Base-by-base conservation (phyloP, 2,113 vertebrate genomes). In the Zapus hudsonius region DNA sequence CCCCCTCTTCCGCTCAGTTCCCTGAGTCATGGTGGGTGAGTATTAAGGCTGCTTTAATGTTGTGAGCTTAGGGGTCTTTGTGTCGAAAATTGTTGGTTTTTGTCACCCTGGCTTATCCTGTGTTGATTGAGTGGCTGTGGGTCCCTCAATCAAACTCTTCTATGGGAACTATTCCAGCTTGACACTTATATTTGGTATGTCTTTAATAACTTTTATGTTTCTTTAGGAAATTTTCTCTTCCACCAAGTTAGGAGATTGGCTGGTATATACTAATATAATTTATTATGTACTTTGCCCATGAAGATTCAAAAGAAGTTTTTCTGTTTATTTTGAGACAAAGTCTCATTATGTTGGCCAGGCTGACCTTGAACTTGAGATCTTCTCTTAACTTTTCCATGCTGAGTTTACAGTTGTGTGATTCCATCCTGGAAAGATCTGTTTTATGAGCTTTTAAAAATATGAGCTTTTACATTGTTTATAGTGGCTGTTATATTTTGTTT, bases 191-290 rank as follows among this genome's bases (percentile, higher is more conserved):
- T 92, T 80, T 94, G 52, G 12, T 85, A 16, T 42, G 15, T 89
- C 92, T 93, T 42, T n/a, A n/a, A n/a, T n/a, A n/a, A n/a, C 52
- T 72, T 84, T 86, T 88, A 36, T 67, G 52, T 91, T 95, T 85
- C 25, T 86, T 29, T 82, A 67, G 57, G 27, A 31, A 67, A 84
- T 76, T 90, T 23, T 42, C 29, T 59, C 33, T 69, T 91, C 79
- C n/a, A 8, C 8, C 44, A 47, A 72, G 23, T 90, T 90, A 90
- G 31, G 31, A 84, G 55, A 76, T 81, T 87, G 17, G 4, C 64
- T 52, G 4, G 20, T 22, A 12, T 72, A 44, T 82, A 85, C n/a
- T 57, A 47, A 31, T 23, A 85, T 61, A 29, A 63, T 67, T 52
- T 82, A n/a, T 81, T 82, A 82, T 6, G 59, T 0, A 10, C 36